These are phyloP conservation scores for Stegastes partitus DNA, from an alignment of 2,113 vertebrate species.

Conservation along the genomic window DNA sequence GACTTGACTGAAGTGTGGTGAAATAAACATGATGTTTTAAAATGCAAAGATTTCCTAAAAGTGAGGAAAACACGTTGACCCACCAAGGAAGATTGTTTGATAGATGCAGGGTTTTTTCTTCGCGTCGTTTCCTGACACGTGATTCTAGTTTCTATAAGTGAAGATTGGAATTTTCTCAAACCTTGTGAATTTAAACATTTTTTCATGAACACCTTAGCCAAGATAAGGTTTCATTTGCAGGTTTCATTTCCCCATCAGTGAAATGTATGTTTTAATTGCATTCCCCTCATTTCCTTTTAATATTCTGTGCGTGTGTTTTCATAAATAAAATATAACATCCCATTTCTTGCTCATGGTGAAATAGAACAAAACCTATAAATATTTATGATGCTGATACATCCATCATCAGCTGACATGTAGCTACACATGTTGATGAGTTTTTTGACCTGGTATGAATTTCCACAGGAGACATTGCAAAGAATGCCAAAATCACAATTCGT, in stretches of 20 bases:
- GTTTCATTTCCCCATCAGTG: no score
- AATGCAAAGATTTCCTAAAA: not conserved
- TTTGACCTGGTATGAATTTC: conserved; percentile 4
- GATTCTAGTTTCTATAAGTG: not conserved
- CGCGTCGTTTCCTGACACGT: not conserved
- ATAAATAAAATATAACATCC: conserved; percentile 1
- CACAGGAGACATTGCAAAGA: not conserved
- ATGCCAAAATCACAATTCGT: not conserved
- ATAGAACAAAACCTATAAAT: not conserved
- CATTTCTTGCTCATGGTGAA: not conserved
- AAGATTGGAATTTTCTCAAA: not conserved
- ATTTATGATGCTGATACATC: not conserved
- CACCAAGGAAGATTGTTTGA: not conserved
- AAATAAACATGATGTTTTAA: conserved; percentile 7
- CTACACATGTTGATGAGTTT: not conserved
- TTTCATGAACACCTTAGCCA: not conserved
- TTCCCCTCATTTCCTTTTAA: not conserved
- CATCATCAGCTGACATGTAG: not conserved
- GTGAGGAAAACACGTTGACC: not conserved
- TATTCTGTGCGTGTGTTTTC: not conserved
- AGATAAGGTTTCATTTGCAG: no score
- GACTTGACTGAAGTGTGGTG: not conserved
- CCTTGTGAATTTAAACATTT: not conserved
- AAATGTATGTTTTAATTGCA: not conserved
- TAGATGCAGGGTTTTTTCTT: not conserved